These are phyloP conservation scores for Uromys caudimaculatus DNA, from an alignment of 2,797 vertebrate species.

Conservation along the genomic window DNA sequence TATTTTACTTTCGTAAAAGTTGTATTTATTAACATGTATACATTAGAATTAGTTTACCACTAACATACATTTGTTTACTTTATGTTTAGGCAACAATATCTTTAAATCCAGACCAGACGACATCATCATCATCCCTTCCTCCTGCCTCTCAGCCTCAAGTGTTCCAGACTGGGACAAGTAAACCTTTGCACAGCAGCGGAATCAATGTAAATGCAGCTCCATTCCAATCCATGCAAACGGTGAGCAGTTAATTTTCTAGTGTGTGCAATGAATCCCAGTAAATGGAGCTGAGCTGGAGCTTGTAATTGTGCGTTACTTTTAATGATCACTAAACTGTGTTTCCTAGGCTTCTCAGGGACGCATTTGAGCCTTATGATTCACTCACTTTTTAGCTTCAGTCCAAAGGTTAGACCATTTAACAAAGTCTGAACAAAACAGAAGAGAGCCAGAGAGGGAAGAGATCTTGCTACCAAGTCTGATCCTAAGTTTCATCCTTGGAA, in stretches of 20 bases:
- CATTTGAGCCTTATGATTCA: constrained; percentile 14
- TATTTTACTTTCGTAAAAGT: constrained; percentile 58
- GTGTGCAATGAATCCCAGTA: not conserved
- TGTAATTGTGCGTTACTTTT: constrained; percentile 42
- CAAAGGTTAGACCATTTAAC: not conserved
- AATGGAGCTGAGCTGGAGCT: not conserved
- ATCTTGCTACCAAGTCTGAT: not conserved
- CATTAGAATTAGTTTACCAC: constrained; percentile 33
- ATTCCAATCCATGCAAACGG: constrained; percentile 99
- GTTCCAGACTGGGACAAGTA: constrained; percentile 95
- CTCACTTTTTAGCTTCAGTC: not conserved
- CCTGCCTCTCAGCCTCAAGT: constrained; percentile 95
- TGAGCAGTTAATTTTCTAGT: constrained; percentile 82
- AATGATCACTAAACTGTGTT: not conserved
- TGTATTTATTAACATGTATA: constrained; percentile 6
- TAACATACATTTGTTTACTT: constrained; percentile 70
- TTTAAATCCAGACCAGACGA: constrained; percentile 94
- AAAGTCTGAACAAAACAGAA: constrained; percentile 40
- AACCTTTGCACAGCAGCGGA: constrained; percentile 96
- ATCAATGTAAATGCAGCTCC: constrained; percentile 99
- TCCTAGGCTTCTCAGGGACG: not conserved
- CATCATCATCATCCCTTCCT: constrained; percentile 93
- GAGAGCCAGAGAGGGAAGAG: not conserved
- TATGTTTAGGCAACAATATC: constrained; percentile 93
- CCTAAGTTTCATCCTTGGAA: not conserved